These are phyloP conservation scores for Brachyistius frenatus DNA, from an alignment of 2,113 vertebrate species.

Conservation along the genomic window DNA sequence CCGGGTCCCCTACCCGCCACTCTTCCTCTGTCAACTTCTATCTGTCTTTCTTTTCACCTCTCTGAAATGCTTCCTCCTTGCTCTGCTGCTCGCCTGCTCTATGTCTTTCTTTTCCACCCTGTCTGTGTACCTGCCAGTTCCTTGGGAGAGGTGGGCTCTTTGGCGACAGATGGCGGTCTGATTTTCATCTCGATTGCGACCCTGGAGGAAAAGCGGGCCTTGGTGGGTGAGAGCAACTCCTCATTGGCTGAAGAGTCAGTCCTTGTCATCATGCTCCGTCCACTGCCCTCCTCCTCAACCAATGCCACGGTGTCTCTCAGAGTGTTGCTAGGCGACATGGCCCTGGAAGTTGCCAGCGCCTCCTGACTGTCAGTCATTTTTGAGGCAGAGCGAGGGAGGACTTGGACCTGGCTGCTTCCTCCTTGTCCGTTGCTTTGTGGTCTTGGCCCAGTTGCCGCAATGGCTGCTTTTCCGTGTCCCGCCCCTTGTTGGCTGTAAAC, in stretches of 20 bases:
- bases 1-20: not conserved
- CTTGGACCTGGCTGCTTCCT: slow-evolving; percentile 72
- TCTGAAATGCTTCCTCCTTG: slow-evolving; percentile 18
- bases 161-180: slow-evolving; percentile 77
- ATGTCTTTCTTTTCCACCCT: not conserved
- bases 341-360: slow-evolving; percentile 56
- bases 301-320: slow-evolving; percentile 83
- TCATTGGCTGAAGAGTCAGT: slow-evolving; percentile 76
- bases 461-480: slow-evolving; percentile 78
- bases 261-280: slow-evolving; percentile 69
- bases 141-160: slow-evolving; percentile 79
- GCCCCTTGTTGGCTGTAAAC: slow-evolving; percentile 89
- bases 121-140: slow-evolving; percentile 73
- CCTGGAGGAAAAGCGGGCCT: slow-evolving; percentile 80
- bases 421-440: slow-evolving; percentile 83
- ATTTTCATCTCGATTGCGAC: slow-evolving; percentile 84
- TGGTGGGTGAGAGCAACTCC: slow-evolving; percentile 79
- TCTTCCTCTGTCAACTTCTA: slow-evolving; percentile 17
- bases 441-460: slow-evolving; percentile 84
- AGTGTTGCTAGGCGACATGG: slow-evolving; percentile 71
- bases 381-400: slow-evolving; percentile 78
- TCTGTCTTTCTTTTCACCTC: slow-evolving; percentile 37
- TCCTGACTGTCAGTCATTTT: slow-evolving; percentile 80
- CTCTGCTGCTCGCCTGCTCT: slow-evolving; percentile 17
- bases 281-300: slow-evolving; percentile 79